phyloP scores from a whole-genome alignment of 2,888 invertebrate genomes.

The Drosophila pegasa region DNA sequence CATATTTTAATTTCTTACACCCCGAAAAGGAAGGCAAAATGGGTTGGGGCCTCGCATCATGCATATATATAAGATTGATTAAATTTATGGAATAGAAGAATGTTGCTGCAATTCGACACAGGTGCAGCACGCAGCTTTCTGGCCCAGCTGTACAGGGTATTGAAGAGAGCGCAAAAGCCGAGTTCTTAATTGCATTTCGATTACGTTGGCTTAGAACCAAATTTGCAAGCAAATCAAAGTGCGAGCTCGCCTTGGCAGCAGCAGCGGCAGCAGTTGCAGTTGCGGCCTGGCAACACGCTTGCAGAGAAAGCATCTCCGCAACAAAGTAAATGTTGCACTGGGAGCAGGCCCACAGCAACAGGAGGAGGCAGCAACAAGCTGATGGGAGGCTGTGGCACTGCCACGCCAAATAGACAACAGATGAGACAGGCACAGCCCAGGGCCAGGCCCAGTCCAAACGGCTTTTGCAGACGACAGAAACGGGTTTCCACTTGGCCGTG shows the following conservation, averaged over 20 bases:
- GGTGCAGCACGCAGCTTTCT: background rate
- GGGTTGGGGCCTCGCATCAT: too few relatives aligned
- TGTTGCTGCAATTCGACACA: background rate
- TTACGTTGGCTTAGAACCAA: slow-evolving; percentile 59
- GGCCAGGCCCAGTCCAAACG: slow-evolving; percentile 52
- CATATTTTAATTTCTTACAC: background rate
- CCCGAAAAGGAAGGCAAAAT: background rate
- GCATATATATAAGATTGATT: background rate
- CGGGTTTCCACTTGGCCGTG: slow-evolving; percentile 46
- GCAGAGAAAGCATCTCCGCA: slow-evolving; percentile 68
- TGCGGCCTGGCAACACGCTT: slow-evolving; percentile 64
- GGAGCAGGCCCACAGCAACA: slow-evolving; percentile 73
- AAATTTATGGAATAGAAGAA: background rate
- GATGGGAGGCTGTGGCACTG: slow-evolving; percentile 38
- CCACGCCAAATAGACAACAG: slow-evolving; percentile 68
- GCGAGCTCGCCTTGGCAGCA: slow-evolving; percentile 25
- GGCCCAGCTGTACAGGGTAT: background rate
- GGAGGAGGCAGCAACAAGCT: slow-evolving; percentile 34
- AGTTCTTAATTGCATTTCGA: slow-evolving; percentile 77
- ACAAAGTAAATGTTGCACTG: slow-evolving; percentile 75
- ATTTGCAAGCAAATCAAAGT: slow-evolving; percentile 71
- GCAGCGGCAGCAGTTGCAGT: slow-evolving; percentile 3
- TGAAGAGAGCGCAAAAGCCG: slow-evolving; percentile 2
- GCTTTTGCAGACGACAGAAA: slow-evolving; percentile 48
- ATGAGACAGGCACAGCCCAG: slow-evolving; percentile 75